Evolutionary conservation across 64 coral and sea anemone genomes (phyloP), one percentile per base, ranked within the genome.

Genomic region (Porites australiensis): DNA sequence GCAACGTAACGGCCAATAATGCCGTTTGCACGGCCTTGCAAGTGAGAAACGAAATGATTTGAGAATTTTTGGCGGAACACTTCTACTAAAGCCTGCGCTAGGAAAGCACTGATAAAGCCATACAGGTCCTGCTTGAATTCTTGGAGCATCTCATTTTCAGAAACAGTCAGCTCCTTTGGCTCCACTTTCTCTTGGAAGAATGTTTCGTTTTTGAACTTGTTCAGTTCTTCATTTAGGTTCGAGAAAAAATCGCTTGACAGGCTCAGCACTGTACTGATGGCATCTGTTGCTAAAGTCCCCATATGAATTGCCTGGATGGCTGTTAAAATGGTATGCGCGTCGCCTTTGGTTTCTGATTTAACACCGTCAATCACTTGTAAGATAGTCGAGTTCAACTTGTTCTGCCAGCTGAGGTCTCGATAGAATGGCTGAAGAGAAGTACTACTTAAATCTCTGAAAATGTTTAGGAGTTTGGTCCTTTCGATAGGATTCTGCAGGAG

Each of bases 361-460:
- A 20, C 68, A 20, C 68, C 37, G n/a, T 71, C 7, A 71, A 71
- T 44, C 68, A 71, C 68, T 37, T 18, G 22, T 18, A 43, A 71
- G 68, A 71, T 27, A 22, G 15, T 20, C 37, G 68, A 71, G 19
- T 71, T 71, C 22, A 71, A 22, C 68, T 27, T 71, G 68, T 71
- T 71, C 68, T 71, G 68, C 68, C 68, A 71, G 68, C 68, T 71
- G 68, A 71, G 68, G 68, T 71, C 68, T 71, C 1, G n/a, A 71
- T 71, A 71, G 68, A 71, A 71, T 20, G 68, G 68, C 68, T 71
- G 14, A 8, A 71, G 15, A 2, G 68, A 18, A 71, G 68, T 71
- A 22, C 37, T 71, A 20, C 68, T 71, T 71, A 71, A 18, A n/a
- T 44, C 19, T 71, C 19, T 71, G 19, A 71, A 71, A 20, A 20